A percentile compares a stretch with the other conserved stretches of the same genome.
phyloP scores from a whole-genome alignment of 2,797 vertebrate species.

The Macrochelys suwanniensis region DNA sequence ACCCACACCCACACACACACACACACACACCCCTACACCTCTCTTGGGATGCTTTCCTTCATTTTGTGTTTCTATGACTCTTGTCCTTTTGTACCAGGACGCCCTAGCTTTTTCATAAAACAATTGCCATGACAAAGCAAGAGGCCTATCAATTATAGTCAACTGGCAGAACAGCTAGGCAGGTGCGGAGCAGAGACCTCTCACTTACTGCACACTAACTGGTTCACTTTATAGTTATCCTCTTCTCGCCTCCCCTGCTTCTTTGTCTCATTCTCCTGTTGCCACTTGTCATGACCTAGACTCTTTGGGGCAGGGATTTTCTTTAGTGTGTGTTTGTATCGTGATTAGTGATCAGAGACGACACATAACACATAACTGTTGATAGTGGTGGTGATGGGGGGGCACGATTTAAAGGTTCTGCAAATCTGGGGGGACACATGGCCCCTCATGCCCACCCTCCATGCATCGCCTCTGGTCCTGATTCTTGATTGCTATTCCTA shows the following conservation, averaged over 20 bases:
- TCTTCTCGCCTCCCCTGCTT: not conserved
- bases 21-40: too few relatives aligned
- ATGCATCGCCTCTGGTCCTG: not conserved
- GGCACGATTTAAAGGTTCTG: not conserved
- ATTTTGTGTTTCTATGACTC: not conserved
- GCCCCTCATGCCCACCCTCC: too few relatives aligned
- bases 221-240: not conserved
- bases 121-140: not conserved
- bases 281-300: constrained; percentile 24
- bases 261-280: not conserved
- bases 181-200: not conserved
- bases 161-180: not conserved
- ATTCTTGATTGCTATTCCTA: not conserved
- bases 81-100: not conserved
- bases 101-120: not conserved
- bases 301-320: accelerated
- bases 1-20: too few relatives aligned
- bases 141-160: not conserved
- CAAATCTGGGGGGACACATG: not conserved
- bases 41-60: not conserved
- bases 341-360: accelerated
- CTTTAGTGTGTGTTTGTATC: not conserved
- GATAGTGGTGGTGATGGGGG: not conserved
- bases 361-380: not conserved
- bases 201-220: not conserved